A percentile compares a stretch with the other conserved stretches of the same genome.
phyloP scores from a whole-genome alignment of 2,888 invertebrate genomes.

The Copidosoma aretas region DNA sequence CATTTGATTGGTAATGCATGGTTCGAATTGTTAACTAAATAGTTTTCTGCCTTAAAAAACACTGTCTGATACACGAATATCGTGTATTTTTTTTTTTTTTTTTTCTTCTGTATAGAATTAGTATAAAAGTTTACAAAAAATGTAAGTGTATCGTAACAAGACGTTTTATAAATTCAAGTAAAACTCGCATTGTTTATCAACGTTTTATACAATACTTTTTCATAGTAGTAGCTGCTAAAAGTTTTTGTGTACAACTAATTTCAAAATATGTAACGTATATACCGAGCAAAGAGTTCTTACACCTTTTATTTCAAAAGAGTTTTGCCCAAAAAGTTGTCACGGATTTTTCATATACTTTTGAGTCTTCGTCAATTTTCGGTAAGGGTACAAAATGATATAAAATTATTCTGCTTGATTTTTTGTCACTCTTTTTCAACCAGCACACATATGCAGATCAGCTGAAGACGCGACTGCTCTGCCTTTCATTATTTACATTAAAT shows the following conservation, averaged over 20 bases:
- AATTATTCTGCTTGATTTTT: constrained; percentile 21
- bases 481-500: constrained; percentile 34
- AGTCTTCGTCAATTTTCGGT: constrained; percentile 37
- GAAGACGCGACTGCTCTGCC: constrained; percentile 9
- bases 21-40: constrained; percentile 20
- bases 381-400: constrained; percentile 38
- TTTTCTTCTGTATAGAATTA: constrained; percentile 36
- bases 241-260: constrained; percentile 34
- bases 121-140: constrained; percentile 40
- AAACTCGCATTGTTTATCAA: constrained; percentile 35
- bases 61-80: constrained; percentile 37
- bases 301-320: constrained; percentile 17
- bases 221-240: constrained; percentile 29
- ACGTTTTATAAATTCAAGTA: constrained; percentile 38
- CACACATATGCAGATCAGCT: too few relatives aligned
- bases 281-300: constrained; percentile 26
- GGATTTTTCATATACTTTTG: constrained; percentile 21
- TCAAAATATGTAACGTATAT: constrained; percentile 35
- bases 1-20: background rate
- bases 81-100: constrained; percentile 18
- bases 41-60: constrained; percentile 33
- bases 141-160: constrained; percentile 33
- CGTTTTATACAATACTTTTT: constrained; percentile 40
- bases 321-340: constrained; percentile 20
- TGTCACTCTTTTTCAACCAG: constrained; percentile 11